phyloP scores from a whole-genome alignment of 2,888 invertebrate genomes.

The Erynnis tages region DNA sequence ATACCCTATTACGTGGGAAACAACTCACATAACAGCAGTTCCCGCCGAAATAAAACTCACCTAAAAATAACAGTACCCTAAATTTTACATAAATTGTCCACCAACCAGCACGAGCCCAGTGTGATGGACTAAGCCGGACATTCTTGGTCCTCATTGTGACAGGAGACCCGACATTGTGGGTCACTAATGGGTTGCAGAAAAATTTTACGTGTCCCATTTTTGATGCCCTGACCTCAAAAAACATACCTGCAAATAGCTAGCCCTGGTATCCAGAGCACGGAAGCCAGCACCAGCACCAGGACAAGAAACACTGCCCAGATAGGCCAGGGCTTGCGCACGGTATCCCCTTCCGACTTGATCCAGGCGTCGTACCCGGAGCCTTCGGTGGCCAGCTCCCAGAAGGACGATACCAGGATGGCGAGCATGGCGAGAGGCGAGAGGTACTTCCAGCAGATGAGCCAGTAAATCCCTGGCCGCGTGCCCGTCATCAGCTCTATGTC shows the following conservation, averaged over 20 bases:
- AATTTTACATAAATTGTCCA: too few species aligned
- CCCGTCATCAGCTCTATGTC: conserved; percentile 98
- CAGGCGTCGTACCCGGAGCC: conserved; percentile 94
- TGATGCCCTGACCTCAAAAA: too few species aligned
- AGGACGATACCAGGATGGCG: conserved; percentile 90
- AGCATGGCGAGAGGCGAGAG: conserved; percentile 94
- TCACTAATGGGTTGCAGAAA: too few species aligned
- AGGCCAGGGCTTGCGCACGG: conserved; percentile 92
- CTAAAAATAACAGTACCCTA: too few species aligned
- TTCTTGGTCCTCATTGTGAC: too few species aligned
- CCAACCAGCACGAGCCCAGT: too few species aligned
- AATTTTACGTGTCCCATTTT: too few species aligned
- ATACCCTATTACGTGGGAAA: too few species aligned
- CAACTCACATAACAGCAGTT: too few species aligned
- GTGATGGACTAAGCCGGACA: too few species aligned
- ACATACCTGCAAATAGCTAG: conserved; percentile 89
- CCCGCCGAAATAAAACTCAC: too few species aligned
- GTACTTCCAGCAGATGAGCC: conserved; percentile 97
- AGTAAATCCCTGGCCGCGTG: conserved; percentile 91
- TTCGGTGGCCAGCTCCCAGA: conserved; percentile 88
- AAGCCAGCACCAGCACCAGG: conserved; percentile 86
- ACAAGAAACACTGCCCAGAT: conserved; percentile 91
- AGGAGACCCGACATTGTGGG: too few species aligned
- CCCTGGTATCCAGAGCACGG: conserved; percentile 93
- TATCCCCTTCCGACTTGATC: conserved; percentile 87